These are phyloP conservation scores for Trogon surrucura DNA, from an alignment of 2,113 vertebrate genomes.

Conservation along the genomic window DNA sequence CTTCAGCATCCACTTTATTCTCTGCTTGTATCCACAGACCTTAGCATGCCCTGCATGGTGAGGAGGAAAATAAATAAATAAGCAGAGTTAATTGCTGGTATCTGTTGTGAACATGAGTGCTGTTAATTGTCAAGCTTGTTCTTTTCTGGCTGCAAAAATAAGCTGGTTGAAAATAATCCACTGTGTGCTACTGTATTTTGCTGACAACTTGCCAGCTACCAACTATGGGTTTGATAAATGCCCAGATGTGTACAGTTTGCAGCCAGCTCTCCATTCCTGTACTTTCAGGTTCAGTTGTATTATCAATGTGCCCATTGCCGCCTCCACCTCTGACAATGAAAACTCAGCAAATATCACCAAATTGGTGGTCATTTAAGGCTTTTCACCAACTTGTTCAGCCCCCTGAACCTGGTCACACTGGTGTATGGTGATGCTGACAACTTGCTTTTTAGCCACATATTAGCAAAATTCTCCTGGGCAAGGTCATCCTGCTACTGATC, in stretches of 20 bases:
- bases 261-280: neutral
- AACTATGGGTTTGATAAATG: neutral
- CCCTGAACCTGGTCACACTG: neutral
- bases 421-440: neutral
- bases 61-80: neutral
- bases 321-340: neutral
- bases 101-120: conserved; percentile 32
- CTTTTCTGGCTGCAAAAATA: conserved; percentile 25
- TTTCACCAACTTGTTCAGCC: neutral
- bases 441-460: neutral
- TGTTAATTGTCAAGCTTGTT: conserved; percentile 33
- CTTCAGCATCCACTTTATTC: neutral
- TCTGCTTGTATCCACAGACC: neutral
- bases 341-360: neutral
- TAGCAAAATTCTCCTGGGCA: neutral
- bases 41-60: neutral
- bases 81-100: conserved; percentile 44
- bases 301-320: neutral
- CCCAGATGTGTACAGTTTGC: neutral
- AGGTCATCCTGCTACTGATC: neutral
- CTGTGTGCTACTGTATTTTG: neutral
- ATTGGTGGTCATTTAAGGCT: neutral
- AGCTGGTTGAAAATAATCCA: conserved; percentile 10
- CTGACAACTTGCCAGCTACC: neutral
- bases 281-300: neutral